Evolutionary conservation across 2,888 invertebrate genomes (phyloP).

Genomic region (Rhamphomyia laevipes): DNA sequence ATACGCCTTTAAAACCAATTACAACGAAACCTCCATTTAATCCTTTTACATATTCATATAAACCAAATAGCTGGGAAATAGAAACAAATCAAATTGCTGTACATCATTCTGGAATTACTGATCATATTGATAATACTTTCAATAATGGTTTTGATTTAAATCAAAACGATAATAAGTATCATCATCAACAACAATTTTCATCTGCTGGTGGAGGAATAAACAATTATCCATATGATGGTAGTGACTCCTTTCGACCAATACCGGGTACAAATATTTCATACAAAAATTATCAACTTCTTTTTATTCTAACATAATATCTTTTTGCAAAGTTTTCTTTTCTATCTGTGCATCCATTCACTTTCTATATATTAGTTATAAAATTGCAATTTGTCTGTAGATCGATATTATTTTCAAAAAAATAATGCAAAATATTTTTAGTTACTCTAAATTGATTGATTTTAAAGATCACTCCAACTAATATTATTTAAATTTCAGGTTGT

Average conservation of each 20-base stretch:
- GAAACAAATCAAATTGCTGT: constrained; percentile 27
- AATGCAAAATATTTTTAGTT: not conserved
- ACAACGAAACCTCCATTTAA: not conserved
- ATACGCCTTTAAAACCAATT: not conserved
- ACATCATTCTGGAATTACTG: constrained; percentile 27
- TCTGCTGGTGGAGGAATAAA: constrained; percentile 16
- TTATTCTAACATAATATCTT: not conserved
- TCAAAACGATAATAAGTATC: not conserved
- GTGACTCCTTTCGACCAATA: constrained; percentile 32
- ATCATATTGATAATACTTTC: constrained; percentile 32
- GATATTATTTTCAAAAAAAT: not conserved
- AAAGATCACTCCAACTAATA: constrained; percentile 3
- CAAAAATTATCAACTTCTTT: not conserved
- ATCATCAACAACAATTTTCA: not conserved
- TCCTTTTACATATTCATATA: constrained; percentile 18
- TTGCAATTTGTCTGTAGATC: not conserved
- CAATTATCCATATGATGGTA: constrained; percentile 23
- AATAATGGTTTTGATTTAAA: constrained; percentile 10
- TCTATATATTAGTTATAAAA: not conserved
- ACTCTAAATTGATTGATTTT: not conserved
- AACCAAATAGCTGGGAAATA: constrained; percentile 32
- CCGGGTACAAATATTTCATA: constrained; percentile 27
- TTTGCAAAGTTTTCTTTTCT: not conserved
- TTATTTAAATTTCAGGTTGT: constrained; percentile 55
- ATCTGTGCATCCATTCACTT: not conserved